Conservation (phyloP, 1,140 invertebrate species). For the Belonocnema kinseyi region DNA sequence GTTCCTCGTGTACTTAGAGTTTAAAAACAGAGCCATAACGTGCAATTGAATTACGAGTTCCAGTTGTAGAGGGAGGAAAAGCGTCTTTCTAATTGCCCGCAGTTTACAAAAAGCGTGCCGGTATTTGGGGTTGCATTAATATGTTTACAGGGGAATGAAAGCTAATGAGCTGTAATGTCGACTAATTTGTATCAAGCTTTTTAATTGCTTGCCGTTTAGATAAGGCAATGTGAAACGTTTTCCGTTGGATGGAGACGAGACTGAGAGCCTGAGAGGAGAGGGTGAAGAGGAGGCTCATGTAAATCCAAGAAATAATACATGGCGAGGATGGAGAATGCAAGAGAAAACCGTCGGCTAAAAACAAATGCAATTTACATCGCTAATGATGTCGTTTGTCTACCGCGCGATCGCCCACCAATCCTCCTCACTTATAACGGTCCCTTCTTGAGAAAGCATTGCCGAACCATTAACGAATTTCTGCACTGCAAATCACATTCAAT, state of each 20-base stretch:
- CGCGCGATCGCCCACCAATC: conserved; percentile 29
- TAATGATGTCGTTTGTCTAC: conserved; percentile 31
- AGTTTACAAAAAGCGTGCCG: conserved; percentile 10
- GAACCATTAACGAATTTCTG: conserved; percentile 26
- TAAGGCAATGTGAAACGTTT: conserved; percentile 24
- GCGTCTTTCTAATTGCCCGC: conserved; percentile 6
- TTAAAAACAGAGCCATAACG: not conserved
- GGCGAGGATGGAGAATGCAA: not conserved
- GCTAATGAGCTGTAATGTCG: conserved; percentile 30
- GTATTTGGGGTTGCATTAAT: conserved; percentile 5
- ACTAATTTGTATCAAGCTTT: conserved; percentile 31
- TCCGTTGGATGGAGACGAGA: conserved; percentile 16
- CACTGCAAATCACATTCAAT: conserved; percentile 15
- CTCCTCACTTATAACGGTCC: conserved; percentile 14
- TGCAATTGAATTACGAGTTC: conserved; percentile 14
- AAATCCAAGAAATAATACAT: conserved; percentile 7
- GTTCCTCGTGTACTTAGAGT: not conserved
- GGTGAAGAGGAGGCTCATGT: conserved; percentile 9
- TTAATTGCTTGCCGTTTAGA: conserved; percentile 25
- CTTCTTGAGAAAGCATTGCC: not conserved
- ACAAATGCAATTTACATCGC: conserved; percentile 30
- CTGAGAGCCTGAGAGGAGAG: conserved; percentile 1
- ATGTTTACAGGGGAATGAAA: not conserved
- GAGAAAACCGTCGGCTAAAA: conserved; percentile 27
- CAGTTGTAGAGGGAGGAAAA: not conserved